These are phyloP conservation scores for Coboldia fuscipes DNA, from an alignment of 1,140 invertebrate species.

Conservation along the genomic window DNA sequence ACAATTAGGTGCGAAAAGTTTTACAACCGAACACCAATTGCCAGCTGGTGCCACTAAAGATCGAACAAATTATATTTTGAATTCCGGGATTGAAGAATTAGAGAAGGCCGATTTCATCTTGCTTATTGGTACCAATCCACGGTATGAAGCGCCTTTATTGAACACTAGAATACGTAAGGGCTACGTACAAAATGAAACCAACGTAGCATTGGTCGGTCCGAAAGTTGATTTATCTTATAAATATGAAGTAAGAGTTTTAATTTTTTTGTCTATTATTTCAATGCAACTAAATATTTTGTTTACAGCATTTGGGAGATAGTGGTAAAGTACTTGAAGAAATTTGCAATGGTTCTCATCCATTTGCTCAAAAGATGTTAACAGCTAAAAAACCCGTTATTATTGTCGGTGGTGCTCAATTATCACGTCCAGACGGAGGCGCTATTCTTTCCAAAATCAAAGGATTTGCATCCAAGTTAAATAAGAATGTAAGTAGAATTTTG, in stretches of 20 bases:
- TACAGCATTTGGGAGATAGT: constrained; percentile 64
- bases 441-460: constrained; percentile 54
- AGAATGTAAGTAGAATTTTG: constrained; percentile 17
- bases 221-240: constrained; percentile 87
- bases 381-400: constrained; percentile 86
- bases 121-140: constrained; percentile 89
- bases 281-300: constrained; percentile 4
- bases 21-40: constrained; percentile 82
- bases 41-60: constrained; percentile 64
- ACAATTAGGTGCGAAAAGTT: constrained; percentile 58
- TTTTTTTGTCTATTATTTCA: neutral
- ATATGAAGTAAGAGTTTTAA: constrained; percentile 43
- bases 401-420: constrained; percentile 65
- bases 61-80: constrained; percentile 77
- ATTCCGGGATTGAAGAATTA: constrained; percentile 65
- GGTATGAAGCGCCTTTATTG: constrained; percentile 92
- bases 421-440: constrained; percentile 54
- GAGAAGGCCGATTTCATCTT: constrained; percentile 88
- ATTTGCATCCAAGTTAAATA: constrained; percentile 33
- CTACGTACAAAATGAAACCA: constrained; percentile 66
- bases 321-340: constrained; percentile 50
- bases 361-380: constrained; percentile 42
- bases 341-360: constrained; percentile 49
- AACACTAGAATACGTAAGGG: constrained; percentile 91
- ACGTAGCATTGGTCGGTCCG: constrained; percentile 72